Evolutionary conservation across 1,140 invertebrate species (phyloP), one percentile per base, ranked within the genome.

Genomic region (Antheraea pernyi): DNA sequence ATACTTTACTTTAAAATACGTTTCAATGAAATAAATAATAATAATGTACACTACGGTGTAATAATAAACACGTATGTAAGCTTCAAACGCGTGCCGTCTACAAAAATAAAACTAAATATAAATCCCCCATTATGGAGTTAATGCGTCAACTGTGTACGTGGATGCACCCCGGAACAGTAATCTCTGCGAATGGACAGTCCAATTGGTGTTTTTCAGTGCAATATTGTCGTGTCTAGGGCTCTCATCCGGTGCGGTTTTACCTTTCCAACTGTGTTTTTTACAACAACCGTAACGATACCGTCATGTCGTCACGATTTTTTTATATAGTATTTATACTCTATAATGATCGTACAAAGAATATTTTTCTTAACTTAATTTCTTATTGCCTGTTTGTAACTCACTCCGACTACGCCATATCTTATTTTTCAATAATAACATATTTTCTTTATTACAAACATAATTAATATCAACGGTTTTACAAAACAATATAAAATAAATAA

Each of bases 91-190:
- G 84, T 79, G 79, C 70, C 74, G 71, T 81, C 75, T 80, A 76
- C 71, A 78, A 84, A 85, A 85, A 86, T 82, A 84, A 82, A 79
- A 81, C 85, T 83, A 85, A 84, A 87, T 86, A 86, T 86, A 90
- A 76, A 76, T 80, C 74, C 77, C 79, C 84, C 75, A 86, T 85
- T 86, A 82, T 79, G 76, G 77, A 83, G 79, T 87, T 87, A 89
- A 89, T 89, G 86, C 81, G 81, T 77, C 83, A 82, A 86, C 86
- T 84, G 81, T 80, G 81, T 78, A 79, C 70, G 70, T 77, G 71
- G 70, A 76, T 66, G 42, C 63, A 72, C 58, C 67, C 36, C 19
- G 65, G 58, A 53, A 53, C 46, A 16, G 46, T 53, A 53, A 13
- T 48, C 61, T 73, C 64, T 72, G 69, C 62, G 69, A 70, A 67